phyloP scores from a whole-genome alignment of 2,113 vertebrate species.

The Actinemys pallida region DNA sequence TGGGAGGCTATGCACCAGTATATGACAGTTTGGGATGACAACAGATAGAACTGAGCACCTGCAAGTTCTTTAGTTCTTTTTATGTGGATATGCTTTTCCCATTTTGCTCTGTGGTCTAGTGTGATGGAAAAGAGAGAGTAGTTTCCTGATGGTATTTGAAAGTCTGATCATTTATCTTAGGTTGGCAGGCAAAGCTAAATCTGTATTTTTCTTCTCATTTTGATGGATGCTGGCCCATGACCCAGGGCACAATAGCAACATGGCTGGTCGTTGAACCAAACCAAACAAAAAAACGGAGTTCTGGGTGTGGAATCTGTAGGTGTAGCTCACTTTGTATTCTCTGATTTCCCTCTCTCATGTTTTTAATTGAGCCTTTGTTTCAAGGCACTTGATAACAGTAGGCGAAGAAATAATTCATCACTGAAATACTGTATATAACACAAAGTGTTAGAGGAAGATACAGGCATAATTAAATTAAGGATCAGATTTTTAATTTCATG shows the following conservation, averaged over 20 bases:
- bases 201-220: not conserved
- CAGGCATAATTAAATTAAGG: not conserved
- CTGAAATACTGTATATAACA: not conserved
- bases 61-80: not conserved
- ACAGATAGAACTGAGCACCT: not conserved
- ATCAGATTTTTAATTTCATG: not conserved
- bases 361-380: not conserved
- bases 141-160: not conserved
- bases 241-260: not conserved
- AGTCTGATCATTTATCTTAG: not conserved
- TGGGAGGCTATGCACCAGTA: rapidly evolving
- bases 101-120: not conserved
- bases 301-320: not conserved
- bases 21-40: not conserved
- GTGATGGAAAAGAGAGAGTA: not conserved
- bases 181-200: not conserved
- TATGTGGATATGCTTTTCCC: not conserved
- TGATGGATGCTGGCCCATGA: not conserved
- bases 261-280: not conserved
- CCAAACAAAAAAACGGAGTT: not conserved
- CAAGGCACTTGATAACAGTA: not conserved
- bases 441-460: not conserved
- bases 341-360: not conserved
- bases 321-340: not conserved
- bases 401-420: not conserved